These are phyloP conservation scores for Saimiri boliviensis DNA, from an alignment of 2,113 vertebrate genomes.

Conservation along the genomic window DNA sequence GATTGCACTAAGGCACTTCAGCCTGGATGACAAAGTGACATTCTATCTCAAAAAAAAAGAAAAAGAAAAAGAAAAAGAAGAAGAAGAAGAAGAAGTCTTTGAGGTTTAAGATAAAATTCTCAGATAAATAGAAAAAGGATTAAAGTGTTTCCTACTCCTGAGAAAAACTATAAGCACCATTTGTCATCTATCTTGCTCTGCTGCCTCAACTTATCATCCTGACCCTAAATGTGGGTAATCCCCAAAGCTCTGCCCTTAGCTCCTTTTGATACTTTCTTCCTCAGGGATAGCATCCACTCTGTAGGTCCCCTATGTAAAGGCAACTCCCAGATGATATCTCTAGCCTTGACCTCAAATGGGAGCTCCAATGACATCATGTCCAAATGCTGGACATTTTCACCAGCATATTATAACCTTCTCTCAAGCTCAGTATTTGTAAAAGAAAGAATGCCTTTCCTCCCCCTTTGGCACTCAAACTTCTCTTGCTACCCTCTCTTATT, in stretches of 20 bases:
- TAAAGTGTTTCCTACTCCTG: not conserved
- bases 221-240: not conserved
- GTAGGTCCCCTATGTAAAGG: not conserved
- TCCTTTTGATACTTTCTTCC: not conserved
- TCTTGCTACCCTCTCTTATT: not conserved
- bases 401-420: not conserved
- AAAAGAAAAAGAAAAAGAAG: too few species aligned
- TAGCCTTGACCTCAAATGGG: not conserved
- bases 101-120: not conserved
- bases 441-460: not conserved
- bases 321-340: not conserved
- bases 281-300: not conserved
- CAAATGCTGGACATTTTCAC: not conserved
- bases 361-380: not conserved
- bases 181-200: not conserved
- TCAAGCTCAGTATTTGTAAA: not conserved
- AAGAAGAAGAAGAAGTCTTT: not conserved
- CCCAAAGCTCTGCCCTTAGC: not conserved
- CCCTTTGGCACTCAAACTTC: not conserved
- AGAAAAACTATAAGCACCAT: not conserved
- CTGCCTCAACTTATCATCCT: not conserved
- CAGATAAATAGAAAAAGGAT: not conserved
- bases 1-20: too few species aligned
- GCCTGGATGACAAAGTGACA: too few species aligned
- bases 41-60: too few species aligned